Percentiles rank a stretch among this genome's conserved stretches.
Evolutionary conservation across 2,797 vertebrate genomes (phyloP).

Genomic region (Myioborus miniatus): DNA sequence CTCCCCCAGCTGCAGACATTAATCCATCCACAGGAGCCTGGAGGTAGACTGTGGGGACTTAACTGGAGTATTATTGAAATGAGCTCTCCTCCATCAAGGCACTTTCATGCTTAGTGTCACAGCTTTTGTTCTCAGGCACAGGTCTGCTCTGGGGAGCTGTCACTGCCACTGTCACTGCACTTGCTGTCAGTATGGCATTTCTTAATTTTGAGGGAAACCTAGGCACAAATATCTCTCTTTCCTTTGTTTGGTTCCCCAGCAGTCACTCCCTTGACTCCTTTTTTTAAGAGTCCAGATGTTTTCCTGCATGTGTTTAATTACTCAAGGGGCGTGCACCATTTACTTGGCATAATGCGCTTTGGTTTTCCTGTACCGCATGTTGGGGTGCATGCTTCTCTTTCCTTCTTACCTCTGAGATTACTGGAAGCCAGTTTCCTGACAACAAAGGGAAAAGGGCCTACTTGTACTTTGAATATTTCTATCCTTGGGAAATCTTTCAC

Average conservation of each 20-base stretch:
- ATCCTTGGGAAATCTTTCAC: slow-evolving; percentile 68
- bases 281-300: slow-evolving; percentile 48
- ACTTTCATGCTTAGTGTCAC: not conserved
- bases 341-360: not conserved
- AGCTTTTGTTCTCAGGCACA: not conserved
- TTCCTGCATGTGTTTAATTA: slow-evolving; percentile 23
- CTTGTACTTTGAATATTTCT: slow-evolving; percentile 17
- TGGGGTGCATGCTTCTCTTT: not conserved
- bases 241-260: not conserved
- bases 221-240: not conserved
- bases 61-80: slow-evolving; percentile 2
- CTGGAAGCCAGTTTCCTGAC: slow-evolving; percentile 49
- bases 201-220: slow-evolving; percentile 6
- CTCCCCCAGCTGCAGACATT: not conserved
- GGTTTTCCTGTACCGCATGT: not conserved
- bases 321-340: not conserved
- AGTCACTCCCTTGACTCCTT: not conserved
- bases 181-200: not conserved
- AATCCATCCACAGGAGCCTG: not conserved
- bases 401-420: slow-evolving; percentile 44
- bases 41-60: not conserved
- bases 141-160: not conserved
- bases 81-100: not conserved
- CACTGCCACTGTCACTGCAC: not conserved
- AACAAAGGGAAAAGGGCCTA: not conserved